A percentile compares a stretch with the other conserved stretches of the same genome.
Evolutionary conservation across 2,888 invertebrate genomes (phyloP).

Genomic region (Listrodromus nycthemerus): DNA sequence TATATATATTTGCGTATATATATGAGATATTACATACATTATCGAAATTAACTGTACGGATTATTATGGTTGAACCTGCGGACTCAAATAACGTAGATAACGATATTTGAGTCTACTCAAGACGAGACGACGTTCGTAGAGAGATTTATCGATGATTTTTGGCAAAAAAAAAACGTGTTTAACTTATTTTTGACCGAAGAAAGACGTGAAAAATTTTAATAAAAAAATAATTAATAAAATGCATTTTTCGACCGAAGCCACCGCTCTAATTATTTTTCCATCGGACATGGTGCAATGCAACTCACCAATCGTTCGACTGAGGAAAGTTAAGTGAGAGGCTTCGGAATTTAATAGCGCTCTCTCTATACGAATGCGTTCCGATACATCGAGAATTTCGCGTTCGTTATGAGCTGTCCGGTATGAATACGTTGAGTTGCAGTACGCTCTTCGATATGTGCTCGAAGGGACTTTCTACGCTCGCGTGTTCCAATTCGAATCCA

Average conservation of each 20-base stretch:
- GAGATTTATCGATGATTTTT: not conserved
- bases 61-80: not conserved
- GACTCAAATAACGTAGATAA: conserved; percentile 6
- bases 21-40: not conserved
- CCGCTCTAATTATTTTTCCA: conserved; percentile 2
- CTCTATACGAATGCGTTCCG: conserved; percentile 14
- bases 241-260: not conserved
- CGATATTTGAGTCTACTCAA: not conserved
- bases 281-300: not conserved
- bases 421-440: not conserved
- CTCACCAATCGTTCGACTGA: conserved; percentile 21
- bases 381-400: conserved; percentile 32
- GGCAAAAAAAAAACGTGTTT: not conserved
- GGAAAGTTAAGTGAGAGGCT: conserved; percentile 28
- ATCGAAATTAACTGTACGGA: conserved; percentile 5
- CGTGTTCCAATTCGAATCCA: conserved; percentile 45
- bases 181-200: not conserved
- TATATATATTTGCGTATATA: conserved; percentile 2
- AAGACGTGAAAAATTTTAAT: not conserved
- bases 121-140: conserved; percentile 26
- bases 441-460: not conserved
- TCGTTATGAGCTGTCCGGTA: conserved; percentile 7
- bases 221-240: not conserved
- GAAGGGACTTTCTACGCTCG: conserved; percentile 50
- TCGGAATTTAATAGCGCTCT: conserved; percentile 40